Base-by-base conservation (phyloP, 2,888 invertebrate species). In the Argyresthia goedartella region DNA sequence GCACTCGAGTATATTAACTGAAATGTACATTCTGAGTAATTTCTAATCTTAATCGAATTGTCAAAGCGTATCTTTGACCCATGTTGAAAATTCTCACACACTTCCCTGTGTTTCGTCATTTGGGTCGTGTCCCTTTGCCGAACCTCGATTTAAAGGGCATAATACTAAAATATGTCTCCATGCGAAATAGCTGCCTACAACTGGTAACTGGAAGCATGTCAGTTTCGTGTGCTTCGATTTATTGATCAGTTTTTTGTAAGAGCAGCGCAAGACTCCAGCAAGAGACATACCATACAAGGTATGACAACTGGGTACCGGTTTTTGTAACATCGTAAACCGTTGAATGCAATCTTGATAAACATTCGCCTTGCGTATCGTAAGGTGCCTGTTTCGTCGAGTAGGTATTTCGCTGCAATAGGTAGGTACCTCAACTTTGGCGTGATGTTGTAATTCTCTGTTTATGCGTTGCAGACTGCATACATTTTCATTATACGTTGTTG, bases 321-420 rank as follows among this genome's bases (percentile, higher is more conserved):
- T 78, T 76, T 74, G 69, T 69, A 59, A 60, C 68, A 68, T 73
- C 71, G 65, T 67, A 63, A 61, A 67, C 65, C 67, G 73, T 73
- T 73, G 67, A 73, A 76, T 78, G 73, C 64, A 74, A 79, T 81
- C 79, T 75, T 71, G 74, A 74, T 75, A 76, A 74, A 67, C 62
- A 64, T 64, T 61, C 61, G 61, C 63, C 72, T 69, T 74, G 71
- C 71, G 73, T 73, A 69, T 66, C 68, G 68, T 71, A 67, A 64
- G 63, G 60, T 51, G 51, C 51, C 46, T 39, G 46, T 39, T 43
- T 42, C 6, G 36, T 13, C 36, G 6, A 14, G 36, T 7, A 14
- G 25, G 50, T 33, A 50, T 44, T 50, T 50, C 50, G 14, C 25
- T 14, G 51, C 44, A n/a, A 14, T 43, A n/a, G n/a, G n/a, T n/a